phyloP scores from a whole-genome alignment of 2,797 vertebrate species.

The Phoeniculus purpureus region DNA sequence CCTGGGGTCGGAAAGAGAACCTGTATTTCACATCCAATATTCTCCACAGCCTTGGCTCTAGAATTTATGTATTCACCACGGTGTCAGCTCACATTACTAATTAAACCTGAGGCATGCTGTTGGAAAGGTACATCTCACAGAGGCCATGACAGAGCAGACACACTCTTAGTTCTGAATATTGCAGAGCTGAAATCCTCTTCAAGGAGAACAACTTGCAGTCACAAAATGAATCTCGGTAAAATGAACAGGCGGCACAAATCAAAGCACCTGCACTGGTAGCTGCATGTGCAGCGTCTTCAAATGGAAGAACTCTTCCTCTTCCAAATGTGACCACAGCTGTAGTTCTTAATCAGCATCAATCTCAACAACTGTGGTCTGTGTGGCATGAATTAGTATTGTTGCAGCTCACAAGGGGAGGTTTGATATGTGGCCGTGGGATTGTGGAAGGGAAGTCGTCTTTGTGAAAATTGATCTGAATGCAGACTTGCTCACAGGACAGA shows the following conservation, averaged over 20 bases:
- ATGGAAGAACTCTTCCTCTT: not conserved
- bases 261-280: not conserved
- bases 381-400: not conserved
- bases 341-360: not conserved
- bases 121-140: not conserved
- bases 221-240: not conserved
- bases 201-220: not conserved
- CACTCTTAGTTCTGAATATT: not conserved
- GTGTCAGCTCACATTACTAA: not conserved
- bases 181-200: not conserved
- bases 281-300: not conserved
- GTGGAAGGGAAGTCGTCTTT: not conserved
- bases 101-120: not conserved
- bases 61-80: not conserved
- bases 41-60: not conserved
- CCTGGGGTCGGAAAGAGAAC: not conserved
- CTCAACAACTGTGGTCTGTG: not conserved
- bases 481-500: not conserved
- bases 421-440: not conserved
- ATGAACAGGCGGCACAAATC: not conserved
- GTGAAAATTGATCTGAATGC: not conserved
- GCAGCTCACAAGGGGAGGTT: not conserved
- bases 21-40: not conserved
- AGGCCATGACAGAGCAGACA: not conserved
- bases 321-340: not conserved